Conservation (phyloP, 2,888 invertebrate genomes). For the Rugalucina vietnamica region DNA sequence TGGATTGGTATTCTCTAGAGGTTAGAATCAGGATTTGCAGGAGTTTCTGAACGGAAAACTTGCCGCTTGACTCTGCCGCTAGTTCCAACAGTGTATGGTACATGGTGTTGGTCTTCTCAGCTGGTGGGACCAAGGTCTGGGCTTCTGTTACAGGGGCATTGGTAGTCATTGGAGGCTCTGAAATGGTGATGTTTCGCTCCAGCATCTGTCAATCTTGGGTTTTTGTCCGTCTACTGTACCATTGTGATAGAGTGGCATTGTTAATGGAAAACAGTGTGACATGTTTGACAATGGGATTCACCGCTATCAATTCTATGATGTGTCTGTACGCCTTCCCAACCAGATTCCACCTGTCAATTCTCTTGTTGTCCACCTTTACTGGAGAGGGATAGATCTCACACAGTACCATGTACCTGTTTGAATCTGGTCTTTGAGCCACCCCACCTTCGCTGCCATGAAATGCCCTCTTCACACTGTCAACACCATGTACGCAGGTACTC, state of each 20-base stretch:
- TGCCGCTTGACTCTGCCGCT: not conserved
- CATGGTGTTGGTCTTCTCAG: not conserved
- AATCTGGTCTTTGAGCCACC: slow-evolving; percentile 43
- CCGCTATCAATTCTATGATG: slow-evolving; percentile 15
- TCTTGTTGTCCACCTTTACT: slow-evolving; percentile 4
- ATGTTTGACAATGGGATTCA: not conserved
- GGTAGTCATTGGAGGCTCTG: slow-evolving; percentile 24
- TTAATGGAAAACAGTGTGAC: slow-evolving; percentile 31
- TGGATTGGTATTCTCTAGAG: not conserved
- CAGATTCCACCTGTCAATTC: slow-evolving; percentile 19
- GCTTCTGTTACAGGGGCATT: not conserved
- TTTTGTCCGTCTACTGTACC: slow-evolving; percentile 22
- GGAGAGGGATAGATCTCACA: slow-evolving; percentile 24
- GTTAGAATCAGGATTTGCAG: not conserved
- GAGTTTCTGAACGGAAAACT: not conserved
- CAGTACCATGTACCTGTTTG: slow-evolving; percentile 37
- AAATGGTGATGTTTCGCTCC: slow-evolving; percentile 35
- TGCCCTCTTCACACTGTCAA: slow-evolving; percentile 35
- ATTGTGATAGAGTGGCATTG: slow-evolving; percentile 30
- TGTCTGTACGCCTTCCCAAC: slow-evolving; percentile 19
- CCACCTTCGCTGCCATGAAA: slow-evolving; percentile 24
- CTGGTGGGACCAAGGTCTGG: not conserved
- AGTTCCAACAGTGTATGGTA: slow-evolving; percentile 3
- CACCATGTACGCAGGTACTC: slow-evolving; percentile 23
- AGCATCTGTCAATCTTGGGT: slow-evolving; percentile 36